Base-by-base conservation (phyloP, 2,797 vertebrate species). In the Rousettus madagascariensis region DNA sequence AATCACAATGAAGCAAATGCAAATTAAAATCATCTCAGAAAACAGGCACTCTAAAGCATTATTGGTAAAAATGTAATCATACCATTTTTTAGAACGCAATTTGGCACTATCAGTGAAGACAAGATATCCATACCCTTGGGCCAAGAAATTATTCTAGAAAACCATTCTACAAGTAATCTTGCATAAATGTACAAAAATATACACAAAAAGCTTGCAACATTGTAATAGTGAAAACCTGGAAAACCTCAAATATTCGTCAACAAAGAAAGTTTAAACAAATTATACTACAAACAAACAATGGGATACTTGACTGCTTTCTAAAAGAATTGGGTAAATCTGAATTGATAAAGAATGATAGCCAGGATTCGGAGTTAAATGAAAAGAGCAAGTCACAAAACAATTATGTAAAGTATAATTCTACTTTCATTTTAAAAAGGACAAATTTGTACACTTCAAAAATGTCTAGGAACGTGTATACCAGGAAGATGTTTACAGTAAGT, bases 181-280 rank as follows among this genome's bases (percentile, higher is more conserved):
- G 77, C 41, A 68, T 43, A 87, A 78, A 19, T 61, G 26, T 66
- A 65, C 33, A 53, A 63, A 83, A 85, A 78, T n/a, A 36, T 49
- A 65, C 38, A 66, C 38, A 87, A 87, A 87, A 57, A 51, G 12
- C 26, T 66, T 78, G 7, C 24, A 61, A 68, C 33, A 49, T 79
- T 61, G 28, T 66, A 71, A 66, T 33, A 72, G 71, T 66, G 65
- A 83, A 91, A 72, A 89, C 20, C 57, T 30, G 13, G n/a, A 90
- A 69, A 92, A 85, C 57, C 11, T 41, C 17, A 43, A 90, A 91
- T 15, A 51, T 28, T 51, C 75, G 78, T 28, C 68, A 74, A 78
- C 51, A 53, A 89, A 85, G 75, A 86, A 38, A 71, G 19, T 66
- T 92, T 84, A 77, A 57, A 82, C 74, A 66, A 94, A 83, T 77